phyloP scores from a whole-genome alignment of 2,888 invertebrate species.

The Drosophila histrio region DNA sequence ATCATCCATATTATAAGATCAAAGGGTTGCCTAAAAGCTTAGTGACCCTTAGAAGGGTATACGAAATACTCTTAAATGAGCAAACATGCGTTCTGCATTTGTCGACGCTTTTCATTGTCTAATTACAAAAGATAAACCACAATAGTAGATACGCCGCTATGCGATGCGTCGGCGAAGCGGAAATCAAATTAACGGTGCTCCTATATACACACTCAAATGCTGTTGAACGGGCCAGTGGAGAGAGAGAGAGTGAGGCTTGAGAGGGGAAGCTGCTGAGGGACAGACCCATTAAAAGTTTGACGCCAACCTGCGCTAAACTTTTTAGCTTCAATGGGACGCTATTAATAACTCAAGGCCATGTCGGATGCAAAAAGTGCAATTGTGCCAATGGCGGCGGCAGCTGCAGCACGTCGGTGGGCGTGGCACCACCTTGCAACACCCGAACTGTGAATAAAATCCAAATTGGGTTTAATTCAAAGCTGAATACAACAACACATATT shows the following conservation, averaged over 20 bases:
- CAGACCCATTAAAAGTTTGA: conserved; percentile 53
- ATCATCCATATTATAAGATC: not conserved
- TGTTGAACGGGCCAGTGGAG: conserved; percentile 37
- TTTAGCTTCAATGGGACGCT: conserved; percentile 45
- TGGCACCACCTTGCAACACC: not conserved
- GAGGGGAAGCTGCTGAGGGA: conserved; percentile 21
- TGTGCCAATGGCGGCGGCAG: not conserved
- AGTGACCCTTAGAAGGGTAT: not conserved
- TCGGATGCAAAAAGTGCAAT: conserved; percentile 43
- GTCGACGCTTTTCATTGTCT: conserved; percentile 32
- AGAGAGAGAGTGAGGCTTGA: not conserved
- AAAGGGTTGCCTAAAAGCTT: not conserved
- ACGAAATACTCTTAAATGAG: not conserved
- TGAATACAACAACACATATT: conserved; percentile 7
- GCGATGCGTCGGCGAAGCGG: conserved; percentile 32
- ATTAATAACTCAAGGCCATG: conserved; percentile 52
- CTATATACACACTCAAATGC: conserved; percentile 46
- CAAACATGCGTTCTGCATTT: not conserved
- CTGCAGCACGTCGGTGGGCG: not conserved
- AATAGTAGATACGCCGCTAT: conserved; percentile 38
- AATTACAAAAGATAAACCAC: conserved; percentile 63
- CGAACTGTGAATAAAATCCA: conserved; percentile 20
- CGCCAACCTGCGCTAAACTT: conserved; percentile 45
- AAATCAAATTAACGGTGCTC: conserved; percentile 60
- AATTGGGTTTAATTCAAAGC: conserved; percentile 43